phyloP scores from a whole-genome alignment of 2,797 vertebrate species.

The Cottoperca gobio region DNA sequence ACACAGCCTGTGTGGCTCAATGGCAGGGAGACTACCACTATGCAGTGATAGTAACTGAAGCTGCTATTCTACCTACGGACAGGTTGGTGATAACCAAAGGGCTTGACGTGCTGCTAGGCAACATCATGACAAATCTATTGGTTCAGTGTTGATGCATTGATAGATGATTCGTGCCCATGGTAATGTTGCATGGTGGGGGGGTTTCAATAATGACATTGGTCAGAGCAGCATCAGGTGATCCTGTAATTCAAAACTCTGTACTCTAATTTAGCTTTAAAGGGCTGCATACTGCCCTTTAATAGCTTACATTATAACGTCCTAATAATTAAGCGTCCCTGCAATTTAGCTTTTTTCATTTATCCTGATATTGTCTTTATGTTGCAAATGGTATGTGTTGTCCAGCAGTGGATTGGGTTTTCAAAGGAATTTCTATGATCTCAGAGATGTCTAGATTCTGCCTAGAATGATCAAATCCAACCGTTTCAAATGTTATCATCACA shows the following conservation, averaged over 20 bases:
- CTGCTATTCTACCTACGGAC: slow-evolving; percentile 42
- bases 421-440: not conserved
- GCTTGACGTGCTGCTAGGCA: slow-evolving; percentile 55
- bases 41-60: slow-evolving; percentile 16
- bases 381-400: not conserved
- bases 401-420: not conserved
- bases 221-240: slow-evolving; percentile 11
- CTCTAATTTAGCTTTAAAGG: not conserved
- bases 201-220: slow-evolving; percentile 13
- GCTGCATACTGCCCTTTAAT: not conserved
- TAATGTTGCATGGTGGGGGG: slow-evolving; percentile 9
- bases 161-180: slow-evolving; percentile 13
- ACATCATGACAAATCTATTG: slow-evolving; percentile 43
- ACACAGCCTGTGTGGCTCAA: slow-evolving; percentile 15
- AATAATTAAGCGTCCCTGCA: not conserved
- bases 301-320: not conserved
- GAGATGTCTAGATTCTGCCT: not conserved
- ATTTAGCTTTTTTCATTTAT: not conserved
- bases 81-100: slow-evolving; percentile 34
- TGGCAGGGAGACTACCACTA: slow-evolving; percentile 27
- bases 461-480: not conserved
- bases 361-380: not conserved
- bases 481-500: no score
- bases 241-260: slow-evolving; percentile 6
- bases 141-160: slow-evolving; percentile 28